Evolutionary conservation across 2,113 vertebrate species (phyloP), one percentile per base, ranked within the genome.

Genomic region (Pholis gunnellus): DNA sequence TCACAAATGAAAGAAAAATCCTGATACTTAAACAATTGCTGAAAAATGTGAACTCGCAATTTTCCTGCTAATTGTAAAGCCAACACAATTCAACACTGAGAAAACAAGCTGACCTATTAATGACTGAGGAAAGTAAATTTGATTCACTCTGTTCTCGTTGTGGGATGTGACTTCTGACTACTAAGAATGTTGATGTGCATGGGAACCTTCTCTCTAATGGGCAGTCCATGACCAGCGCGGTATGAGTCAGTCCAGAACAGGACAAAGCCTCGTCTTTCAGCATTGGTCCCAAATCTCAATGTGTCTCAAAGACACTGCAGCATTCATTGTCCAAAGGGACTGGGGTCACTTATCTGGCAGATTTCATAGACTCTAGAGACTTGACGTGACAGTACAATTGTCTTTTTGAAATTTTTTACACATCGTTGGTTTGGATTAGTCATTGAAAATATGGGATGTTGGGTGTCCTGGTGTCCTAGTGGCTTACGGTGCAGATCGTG

Each of bases 161-260:
- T 54, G 7, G n/a, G 44, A 83, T 15, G 48, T 13, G 67, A 72
- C 50, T 63, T n/a, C 13, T 57, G 44, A 25, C 29, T 1, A 4
- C 27, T 25, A 52, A 65, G 66, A 79, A 75, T 57, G 76, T 42
- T 22, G 10, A 72, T 61, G 42, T 66, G 66, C 60, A 66, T 76
- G 29, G 22, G 52, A 81, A 52, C 18, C 0, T 6, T 20, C 13
- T 25, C 42, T 60, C 4, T 50, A 65, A 72, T 66, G 29, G 56
- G 9, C 52, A 6, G 48, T 72, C 50, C 46, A 29, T 72, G 68
- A 72, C 73, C 70, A 17, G 25, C 5, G 61, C 14, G 14, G 2
- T 34, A 2, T 73, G 71, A 66, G 46, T 56, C 63, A 44, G 72
- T 50, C 40, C 63, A 40, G 0, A 27, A 36, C 60, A 38, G 70